These are phyloP conservation scores for Mirza zaza DNA, from an alignment of 2,113 vertebrate genomes.

Conservation along the genomic window DNA sequence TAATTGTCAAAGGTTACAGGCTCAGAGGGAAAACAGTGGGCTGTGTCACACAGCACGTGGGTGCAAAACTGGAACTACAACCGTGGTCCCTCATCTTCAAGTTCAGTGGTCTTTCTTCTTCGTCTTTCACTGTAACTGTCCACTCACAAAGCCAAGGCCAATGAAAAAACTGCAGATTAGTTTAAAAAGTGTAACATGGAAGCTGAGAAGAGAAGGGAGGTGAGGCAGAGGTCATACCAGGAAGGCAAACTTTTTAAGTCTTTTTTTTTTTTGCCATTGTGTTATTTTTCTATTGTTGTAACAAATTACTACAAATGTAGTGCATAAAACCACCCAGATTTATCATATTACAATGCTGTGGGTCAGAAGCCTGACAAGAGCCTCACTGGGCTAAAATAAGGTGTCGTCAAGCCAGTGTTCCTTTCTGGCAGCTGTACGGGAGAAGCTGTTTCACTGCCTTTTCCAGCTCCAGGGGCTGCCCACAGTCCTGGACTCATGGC, in stretches of 20 bases:
- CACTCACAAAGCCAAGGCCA: background rate
- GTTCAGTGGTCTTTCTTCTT: background rate
- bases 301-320: background rate
- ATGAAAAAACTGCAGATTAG: background rate
- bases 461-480: background rate
- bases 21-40: background rate
- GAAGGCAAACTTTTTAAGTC: background rate
- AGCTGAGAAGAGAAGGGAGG: background rate
- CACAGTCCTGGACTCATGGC: background rate
- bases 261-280: background rate
- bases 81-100: background rate
- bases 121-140: background rate
- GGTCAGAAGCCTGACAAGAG: background rate
- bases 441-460: background rate
- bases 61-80: background rate
- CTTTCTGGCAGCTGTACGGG: background rate
- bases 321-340: background rate
- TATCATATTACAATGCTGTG: background rate
- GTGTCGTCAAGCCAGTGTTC: background rate
- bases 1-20: background rate
- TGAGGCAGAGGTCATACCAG: background rate
- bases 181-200: background rate
- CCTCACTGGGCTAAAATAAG: background rate
- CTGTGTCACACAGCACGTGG: background rate
- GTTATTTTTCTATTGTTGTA: background rate